Evolutionary conservation across 2,113 vertebrate species (phyloP).

Genomic region (Percina caprodes): DNA sequence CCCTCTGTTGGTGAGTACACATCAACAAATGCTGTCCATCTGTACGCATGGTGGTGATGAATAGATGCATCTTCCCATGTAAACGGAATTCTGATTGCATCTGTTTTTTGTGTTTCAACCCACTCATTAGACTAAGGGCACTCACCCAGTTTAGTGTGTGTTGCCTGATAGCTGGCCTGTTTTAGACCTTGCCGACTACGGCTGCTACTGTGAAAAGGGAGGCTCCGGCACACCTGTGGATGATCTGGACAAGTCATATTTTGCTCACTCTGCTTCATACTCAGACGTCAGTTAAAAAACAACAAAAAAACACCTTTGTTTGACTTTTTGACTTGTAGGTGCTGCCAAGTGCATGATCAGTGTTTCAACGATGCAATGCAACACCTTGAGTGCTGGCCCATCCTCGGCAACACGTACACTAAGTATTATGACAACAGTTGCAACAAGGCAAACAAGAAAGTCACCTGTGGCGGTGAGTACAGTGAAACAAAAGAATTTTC

Average conservation of each 20-base stretch:
- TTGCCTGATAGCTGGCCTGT: slow-evolving; percentile 82
- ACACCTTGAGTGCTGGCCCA: slow-evolving; percentile 70
- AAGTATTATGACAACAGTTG: slow-evolving; percentile 82
- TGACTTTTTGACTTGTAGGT: slow-evolving; percentile 75
- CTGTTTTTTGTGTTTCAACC: slow-evolving; percentile 49
- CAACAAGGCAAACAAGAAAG: slow-evolving; percentile 31
- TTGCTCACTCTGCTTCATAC: not conserved
- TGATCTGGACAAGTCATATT: slow-evolving; percentile 85
- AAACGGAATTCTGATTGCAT: not conserved
- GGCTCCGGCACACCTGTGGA: slow-evolving; percentile 89
- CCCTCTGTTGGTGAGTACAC: slow-evolving; percentile 72
- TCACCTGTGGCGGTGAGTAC: slow-evolving; percentile 87
- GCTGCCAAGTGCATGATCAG: slow-evolving; percentile 87
- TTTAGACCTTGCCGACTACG: slow-evolving; percentile 84
- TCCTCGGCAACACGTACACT: slow-evolving; percentile 90
- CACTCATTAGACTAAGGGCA: slow-evolving; percentile 52
- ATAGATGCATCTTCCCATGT: not conserved
- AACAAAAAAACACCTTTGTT: not conserved
- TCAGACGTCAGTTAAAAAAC: accelerated
- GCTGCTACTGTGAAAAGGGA: slow-evolving; percentile 91
- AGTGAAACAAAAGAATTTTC: not conserved
- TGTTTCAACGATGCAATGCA: slow-evolving; percentile 83
- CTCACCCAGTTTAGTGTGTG: slow-evolving; percentile 85
- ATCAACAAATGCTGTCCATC: no score
- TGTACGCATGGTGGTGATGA: not conserved